Evolutionary conservation across 1,140 invertebrate genomes (phyloP).

Genomic region (Lysiphlebus fabarum): DNA sequence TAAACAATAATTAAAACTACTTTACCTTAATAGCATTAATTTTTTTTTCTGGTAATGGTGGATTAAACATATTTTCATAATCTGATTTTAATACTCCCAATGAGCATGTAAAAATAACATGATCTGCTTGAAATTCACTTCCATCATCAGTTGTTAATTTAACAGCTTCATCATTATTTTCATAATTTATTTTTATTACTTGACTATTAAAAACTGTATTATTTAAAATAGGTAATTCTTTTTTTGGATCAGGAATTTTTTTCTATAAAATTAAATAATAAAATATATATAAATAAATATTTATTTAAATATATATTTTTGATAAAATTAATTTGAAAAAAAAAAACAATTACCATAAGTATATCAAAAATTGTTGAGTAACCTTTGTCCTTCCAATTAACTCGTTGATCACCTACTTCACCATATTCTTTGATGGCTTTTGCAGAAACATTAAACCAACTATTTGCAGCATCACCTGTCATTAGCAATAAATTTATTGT

Average conservation of each 20-base stretch:
- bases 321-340: too few species aligned
- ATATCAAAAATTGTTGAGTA: conserved; percentile 60
- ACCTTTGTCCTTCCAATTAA: conserved; percentile 64
- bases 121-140: conserved; percentile 59
- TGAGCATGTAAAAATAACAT: conserved; percentile 67
- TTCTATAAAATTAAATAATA: conserved; percentile 33
- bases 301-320: too few species aligned
- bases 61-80: conserved; percentile 59
- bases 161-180: conserved; percentile 25
- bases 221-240: conserved; percentile 34
- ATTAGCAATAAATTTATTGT: conserved; percentile 59
- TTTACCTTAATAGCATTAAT: conserved; percentile 58
- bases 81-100: conserved; percentile 68
- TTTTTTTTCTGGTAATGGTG: conserved; percentile 61
- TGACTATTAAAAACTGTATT: conserved; percentile 44
- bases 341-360: conserved; percentile 62
- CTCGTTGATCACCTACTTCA: conserved; percentile 57
- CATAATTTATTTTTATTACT: conserved; percentile 43
- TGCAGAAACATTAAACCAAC: conserved; percentile 61
- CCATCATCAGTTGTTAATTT: conserved; percentile 52
- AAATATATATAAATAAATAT: not conserved
- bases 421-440: conserved; percentile 56
- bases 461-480: conserved; percentile 59
- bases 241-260: conserved; percentile 33
- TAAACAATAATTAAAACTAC: conserved; percentile 1